Evolutionary conservation across 2,113 vertebrate genomes (phyloP).

Genomic region (Pluvianellus socialis): DNA sequence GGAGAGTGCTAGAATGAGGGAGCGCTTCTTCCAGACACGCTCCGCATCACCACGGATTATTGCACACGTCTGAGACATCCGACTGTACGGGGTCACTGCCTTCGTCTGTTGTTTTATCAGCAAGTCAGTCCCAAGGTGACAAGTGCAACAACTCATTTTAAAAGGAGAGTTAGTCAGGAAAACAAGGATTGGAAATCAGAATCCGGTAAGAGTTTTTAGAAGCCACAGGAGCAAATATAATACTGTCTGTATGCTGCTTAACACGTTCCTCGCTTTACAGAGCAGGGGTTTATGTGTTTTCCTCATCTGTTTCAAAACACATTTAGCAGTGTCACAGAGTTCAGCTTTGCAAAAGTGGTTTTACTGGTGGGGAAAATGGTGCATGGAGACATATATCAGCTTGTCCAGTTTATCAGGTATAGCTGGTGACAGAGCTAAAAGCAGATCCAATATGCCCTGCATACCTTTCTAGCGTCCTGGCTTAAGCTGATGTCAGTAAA

Average conservation of each 20-base stretch:
- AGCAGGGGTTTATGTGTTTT: background rate
- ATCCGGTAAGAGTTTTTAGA: background rate
- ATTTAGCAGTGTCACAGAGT: background rate
- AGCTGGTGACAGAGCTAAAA: background rate
- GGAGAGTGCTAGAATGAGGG: background rate
- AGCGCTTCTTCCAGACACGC: background rate
- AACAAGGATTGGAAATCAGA: background rate
- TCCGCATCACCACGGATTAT: background rate
- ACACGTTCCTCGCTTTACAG: background rate
- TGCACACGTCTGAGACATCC: background rate
- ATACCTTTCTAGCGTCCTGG: background rate
- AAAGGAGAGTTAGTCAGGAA: background rate
- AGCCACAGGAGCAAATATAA: background rate
- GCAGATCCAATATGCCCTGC: background rate
- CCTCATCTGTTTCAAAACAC: background rate
- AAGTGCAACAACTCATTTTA: background rate
- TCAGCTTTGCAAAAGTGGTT: background rate
- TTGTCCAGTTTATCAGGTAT: background rate
- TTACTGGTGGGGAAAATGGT: background rate
- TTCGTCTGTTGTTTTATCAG: background rate
- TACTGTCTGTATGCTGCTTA: background rate
- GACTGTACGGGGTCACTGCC: background rate
- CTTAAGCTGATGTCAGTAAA: background rate
- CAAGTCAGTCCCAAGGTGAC: background rate
- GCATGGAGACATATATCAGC: background rate